These are phyloP conservation scores for Hypocryptadius cinnamomeus DNA, from an alignment of 2,113 vertebrate species.

Conservation along the genomic window DNA sequence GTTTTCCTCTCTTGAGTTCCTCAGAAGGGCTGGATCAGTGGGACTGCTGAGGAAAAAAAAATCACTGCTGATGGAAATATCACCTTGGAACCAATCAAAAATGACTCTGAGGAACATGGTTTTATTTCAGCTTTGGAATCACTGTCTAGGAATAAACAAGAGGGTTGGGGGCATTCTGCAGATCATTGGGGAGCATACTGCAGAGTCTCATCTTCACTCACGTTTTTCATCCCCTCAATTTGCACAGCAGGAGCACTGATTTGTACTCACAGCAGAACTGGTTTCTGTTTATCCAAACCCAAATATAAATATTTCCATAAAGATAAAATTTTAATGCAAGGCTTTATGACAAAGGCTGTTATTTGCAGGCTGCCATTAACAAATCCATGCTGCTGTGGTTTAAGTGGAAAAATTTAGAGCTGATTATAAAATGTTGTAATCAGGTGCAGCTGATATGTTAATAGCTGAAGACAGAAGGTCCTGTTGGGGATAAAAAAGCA, in stretches of 20 bases:
- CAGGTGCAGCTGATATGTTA: not conserved
- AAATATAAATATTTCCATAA: slow-evolving; percentile 26
- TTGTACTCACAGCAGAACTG: not conserved
- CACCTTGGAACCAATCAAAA: not conserved
- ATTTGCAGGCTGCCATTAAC: slow-evolving; percentile 9
- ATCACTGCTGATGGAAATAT: not conserved
- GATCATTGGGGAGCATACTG: not conserved
- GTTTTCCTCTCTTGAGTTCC: not conserved
- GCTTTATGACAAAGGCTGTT: not conserved
- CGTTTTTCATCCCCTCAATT: not conserved
- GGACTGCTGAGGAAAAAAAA: not conserved
- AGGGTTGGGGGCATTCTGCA: not conserved
- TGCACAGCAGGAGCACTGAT: not conserved
- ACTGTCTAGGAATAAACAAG: not conserved
- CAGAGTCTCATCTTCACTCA: not conserved
- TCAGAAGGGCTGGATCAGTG: not conserved
- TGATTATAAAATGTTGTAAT: not conserved
- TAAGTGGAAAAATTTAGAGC: not conserved
- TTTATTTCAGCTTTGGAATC: not conserved
- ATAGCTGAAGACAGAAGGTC: not conserved
- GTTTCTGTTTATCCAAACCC: slow-evolving; percentile 4
- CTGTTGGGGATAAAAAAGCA: not conserved
- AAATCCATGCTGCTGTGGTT: not conserved
- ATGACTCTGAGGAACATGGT: not conserved
- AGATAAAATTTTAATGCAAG: slow-evolving; percentile 27